Base-by-base conservation (phyloP, 2,888 invertebrate species). In the Synergus japonicus region DNA sequence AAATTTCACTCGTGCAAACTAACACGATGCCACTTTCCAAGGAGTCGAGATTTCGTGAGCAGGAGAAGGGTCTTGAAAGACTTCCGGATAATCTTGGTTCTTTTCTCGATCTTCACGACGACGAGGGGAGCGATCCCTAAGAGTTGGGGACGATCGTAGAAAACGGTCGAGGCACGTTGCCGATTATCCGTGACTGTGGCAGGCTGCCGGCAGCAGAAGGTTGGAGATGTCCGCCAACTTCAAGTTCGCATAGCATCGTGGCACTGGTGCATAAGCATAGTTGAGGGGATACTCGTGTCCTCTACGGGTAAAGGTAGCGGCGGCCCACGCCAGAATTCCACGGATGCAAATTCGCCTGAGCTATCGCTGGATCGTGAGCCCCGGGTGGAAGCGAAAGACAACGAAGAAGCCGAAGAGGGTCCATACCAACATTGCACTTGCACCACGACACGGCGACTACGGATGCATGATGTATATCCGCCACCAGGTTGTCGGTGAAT, bases 261-360 rank as follows among this genome's bases (percentile, higher is more conserved):
- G 81, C 64, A 44, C 66, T 69, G 76, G 69, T 81, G 79, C 81
- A 83, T 82, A 80, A 79, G 78, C 49, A 44, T 46, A 44, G 65
- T 65, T 41, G 44, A 67, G 44, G 22, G 67, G 46, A n/a, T 44
- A 63, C 76, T 78, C 80, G 77, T 64, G 73, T 78, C 73, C 64
- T 77, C 66, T 78, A 54, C 64, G 64, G 66, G 65, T 64, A 15
- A 69, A 46, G 67, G 22, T 22, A 22, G 81, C 66, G 79, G 84
- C 87, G 86, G 86, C 88, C 88, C 89, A 90, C 89, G 90, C 87
- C 85, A 86, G 89, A 89, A 92, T 91, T 92, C 92, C 92, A 88
- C 86, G 85, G 90, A 92, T 92, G 92, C 91, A 92, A 92, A 92
- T 92, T 92, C 90, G 89, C 89, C 83, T 83, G 85, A 86, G 87